Base-by-base conservation (phyloP, 2,113 vertebrate species). In the Irena cyanogastra region DNA sequence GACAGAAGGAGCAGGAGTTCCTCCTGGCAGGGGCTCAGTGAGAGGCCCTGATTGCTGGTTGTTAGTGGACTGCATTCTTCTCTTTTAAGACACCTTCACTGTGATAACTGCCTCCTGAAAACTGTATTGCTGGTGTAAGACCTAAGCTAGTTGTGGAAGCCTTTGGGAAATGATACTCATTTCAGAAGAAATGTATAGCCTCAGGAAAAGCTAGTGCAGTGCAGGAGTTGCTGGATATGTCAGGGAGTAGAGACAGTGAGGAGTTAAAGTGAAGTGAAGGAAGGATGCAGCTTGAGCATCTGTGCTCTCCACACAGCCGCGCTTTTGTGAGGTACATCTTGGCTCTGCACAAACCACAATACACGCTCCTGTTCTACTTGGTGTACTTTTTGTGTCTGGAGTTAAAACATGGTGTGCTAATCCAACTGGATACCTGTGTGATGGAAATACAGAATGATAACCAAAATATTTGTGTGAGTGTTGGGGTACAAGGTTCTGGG, bases 351-450 rank as follows among this genome's bases (percentile, higher is more conserved):
- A 59, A 85, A 70, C 20, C 28, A 27, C 71, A 61, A 1, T 42
- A 53, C 37, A 50, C 30, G 22, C 23, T 93, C 14, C 61, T 57
- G 24, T 80, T 82, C 42, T 66, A 4, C 30, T 69, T 50, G 37
- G 14, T 64, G 37, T 87, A 19, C 9, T 80, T 91, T 37, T 63
- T 6, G 6, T 79, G 66, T 83, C 70, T 76, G 53, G 8, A 39
- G 74, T 82, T 83, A 86, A 86, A 90, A 70, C 14, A 4, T 35
- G 31, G 4, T 17, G 5, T 23, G 13, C 30, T 83, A 63, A 54
- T 74, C 28, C 45, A 77, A 4, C 47, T 60, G 44, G 16, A 50
- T 44, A 71, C 9, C 3, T 1, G 8, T 47, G 23, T 1, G 0
- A 19, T 52, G 52, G 52, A 84, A 82, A 75, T 57, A 37, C 0